A percentile compares a stretch with the other conserved stretches of the same genome.
Evolutionary conservation across 2,888 invertebrate genomes (phyloP).

Genomic region (Phaedon cochleariae): DNA sequence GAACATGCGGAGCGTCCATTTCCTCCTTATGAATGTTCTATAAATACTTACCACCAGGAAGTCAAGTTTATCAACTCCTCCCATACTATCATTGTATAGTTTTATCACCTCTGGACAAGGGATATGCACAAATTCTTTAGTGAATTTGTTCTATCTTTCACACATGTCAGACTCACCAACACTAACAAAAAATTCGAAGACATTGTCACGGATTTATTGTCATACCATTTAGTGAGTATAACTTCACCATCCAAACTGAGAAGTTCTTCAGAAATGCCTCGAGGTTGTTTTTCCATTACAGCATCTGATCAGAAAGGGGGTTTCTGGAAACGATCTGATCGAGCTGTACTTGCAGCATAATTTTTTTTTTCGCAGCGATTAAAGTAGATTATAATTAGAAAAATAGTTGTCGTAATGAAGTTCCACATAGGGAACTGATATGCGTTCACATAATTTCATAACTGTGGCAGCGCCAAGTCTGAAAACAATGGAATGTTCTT

Average conservation of each 20-base stretch:
- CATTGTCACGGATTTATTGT: slow-evolving; percentile 40
- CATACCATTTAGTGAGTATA: slow-evolving; percentile 33
- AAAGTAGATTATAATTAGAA: slow-evolving; percentile 17
- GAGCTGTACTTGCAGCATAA: slow-evolving; percentile 30
- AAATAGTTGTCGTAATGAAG: slow-evolving; percentile 38
- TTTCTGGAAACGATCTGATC: slow-evolving; percentile 36
- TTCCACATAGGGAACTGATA: slow-evolving; percentile 11
- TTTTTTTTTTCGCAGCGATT: slow-evolving; percentile 18
- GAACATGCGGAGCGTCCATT: slow-evolving; percentile 39
- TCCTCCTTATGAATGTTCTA: slow-evolving; percentile 41
- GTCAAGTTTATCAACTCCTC: slow-evolving; percentile 47
- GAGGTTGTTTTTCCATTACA: slow-evolving; percentile 30
- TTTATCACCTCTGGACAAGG: slow-evolving; percentile 42
- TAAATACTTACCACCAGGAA: slow-evolving; percentile 47
- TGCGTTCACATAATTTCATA: slow-evolving; percentile 29
- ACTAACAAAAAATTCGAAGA: slow-evolving; percentile 24
- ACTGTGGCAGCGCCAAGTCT: slow-evolving; percentile 27
- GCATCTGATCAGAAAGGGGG: slow-evolving; percentile 40
- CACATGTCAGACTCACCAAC: slow-evolving; percentile 10
- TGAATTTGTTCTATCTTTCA: slow-evolving; percentile 25
- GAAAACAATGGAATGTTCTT: slow-evolving; percentile 3
- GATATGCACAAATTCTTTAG: too few relatives aligned
- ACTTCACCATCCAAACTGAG: slow-evolving; percentile 33
- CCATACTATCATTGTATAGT: too few relatives aligned
- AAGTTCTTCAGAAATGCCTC: slow-evolving; percentile 34